Conservation (phyloP, 2,888 invertebrate species). For the Sphecodes monilicornis region DNA sequence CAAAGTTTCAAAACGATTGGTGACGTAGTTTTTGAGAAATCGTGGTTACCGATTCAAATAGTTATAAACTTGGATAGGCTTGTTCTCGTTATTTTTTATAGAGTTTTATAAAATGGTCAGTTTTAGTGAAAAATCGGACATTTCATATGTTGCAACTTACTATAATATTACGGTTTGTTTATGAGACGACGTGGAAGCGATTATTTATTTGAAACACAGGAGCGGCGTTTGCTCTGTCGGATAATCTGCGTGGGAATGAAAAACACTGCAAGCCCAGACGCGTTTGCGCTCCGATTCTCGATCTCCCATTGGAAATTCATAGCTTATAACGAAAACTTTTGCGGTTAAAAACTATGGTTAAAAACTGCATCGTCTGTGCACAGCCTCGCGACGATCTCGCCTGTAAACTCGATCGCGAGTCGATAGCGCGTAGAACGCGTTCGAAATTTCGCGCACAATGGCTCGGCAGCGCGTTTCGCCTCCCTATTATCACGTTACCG, state of each 20-base stretch:
- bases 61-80: no score
- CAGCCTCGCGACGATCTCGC: not conserved
- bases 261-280: not conserved
- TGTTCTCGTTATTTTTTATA: no score
- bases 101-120: no score
- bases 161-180: not conserved
- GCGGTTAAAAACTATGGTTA: not conserved
- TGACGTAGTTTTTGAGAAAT: no score
- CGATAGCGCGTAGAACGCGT: not conserved
- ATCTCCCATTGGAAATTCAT: not conserved
- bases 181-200: not conserved
- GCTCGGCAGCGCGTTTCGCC: not conserved
- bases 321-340: not conserved
- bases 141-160: no score
- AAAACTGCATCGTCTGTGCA: not conserved
- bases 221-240: no score
- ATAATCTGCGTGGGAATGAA: not conserved
- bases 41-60: no score
- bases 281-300: not conserved
- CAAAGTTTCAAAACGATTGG: no score
- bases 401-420: not conserved
- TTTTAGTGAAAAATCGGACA: no score
- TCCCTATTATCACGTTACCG: not conserved
- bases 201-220: not conserved
- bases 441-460: not conserved